A percentile compares a stretch with the other conserved stretches of the same genome.
Conservation (phyloP, 2,797 vertebrate genomes). For the Scleropages formosus region DNA sequence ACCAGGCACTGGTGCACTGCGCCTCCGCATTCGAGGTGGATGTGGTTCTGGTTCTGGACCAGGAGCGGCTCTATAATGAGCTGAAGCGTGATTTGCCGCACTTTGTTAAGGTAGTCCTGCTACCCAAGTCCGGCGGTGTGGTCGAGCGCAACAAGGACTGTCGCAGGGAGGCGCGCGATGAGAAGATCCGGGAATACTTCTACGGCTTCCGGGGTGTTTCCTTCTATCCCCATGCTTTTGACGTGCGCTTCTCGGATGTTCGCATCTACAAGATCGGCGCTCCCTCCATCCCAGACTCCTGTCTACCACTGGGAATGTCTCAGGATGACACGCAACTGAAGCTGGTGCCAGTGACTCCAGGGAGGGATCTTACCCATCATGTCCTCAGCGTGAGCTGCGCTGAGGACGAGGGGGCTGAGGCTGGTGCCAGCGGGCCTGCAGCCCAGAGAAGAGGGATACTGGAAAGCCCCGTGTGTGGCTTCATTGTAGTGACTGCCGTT, state of each 20-base stretch:
- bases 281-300: constrained; percentile 94
- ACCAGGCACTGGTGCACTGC: constrained; percentile 93
- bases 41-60: constrained; percentile 93
- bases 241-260: constrained; percentile 94
- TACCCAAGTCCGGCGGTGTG: constrained; percentile 91
- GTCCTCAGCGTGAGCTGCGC: constrained; percentile 88
- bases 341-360: constrained; percentile 90
- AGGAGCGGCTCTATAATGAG: constrained; percentile 95
- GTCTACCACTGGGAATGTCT: constrained; percentile 93
- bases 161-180: constrained; percentile 85
- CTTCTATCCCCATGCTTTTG: constrained; percentile 93
- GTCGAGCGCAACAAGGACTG: constrained; percentile 96
- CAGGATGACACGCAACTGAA: constrained; percentile 98
- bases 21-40: constrained; percentile 97
- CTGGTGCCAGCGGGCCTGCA: constrained; percentile 38
- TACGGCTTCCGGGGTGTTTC: constrained; percentile 89
- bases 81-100: constrained; percentile 93
- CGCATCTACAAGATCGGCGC: constrained; percentile 97
- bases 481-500: constrained; percentile 92
- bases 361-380: constrained; percentile 93
- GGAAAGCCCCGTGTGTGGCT: constrained; percentile 82
- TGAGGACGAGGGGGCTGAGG: constrained; percentile 66
- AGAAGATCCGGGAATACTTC: constrained; percentile 94
- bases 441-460: constrained; percentile 60
- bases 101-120: constrained; percentile 88